phyloP scores from a whole-genome alignment of 2,113 vertebrate species.

The Colius striatus region DNA sequence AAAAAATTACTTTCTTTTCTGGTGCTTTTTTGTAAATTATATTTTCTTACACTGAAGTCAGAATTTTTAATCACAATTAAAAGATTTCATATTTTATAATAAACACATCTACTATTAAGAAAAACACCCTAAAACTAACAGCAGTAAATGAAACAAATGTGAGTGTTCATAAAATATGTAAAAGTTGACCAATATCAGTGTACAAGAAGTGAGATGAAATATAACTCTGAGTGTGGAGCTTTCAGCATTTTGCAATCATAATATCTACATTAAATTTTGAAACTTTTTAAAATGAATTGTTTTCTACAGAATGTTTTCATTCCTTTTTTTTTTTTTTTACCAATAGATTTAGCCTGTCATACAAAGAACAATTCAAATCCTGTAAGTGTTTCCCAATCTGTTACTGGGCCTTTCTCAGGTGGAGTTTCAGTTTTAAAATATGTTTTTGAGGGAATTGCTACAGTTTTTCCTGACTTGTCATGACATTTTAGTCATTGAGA shows the following conservation, averaged over 20 bases:
- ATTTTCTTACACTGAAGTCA: background rate
- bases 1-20: no score
- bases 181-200: background rate
- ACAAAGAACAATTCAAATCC: background rate
- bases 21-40: no score
- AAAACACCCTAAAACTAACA: background rate
- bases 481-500: conserved; percentile 63
- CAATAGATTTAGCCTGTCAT: background rate
- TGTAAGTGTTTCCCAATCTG: background rate
- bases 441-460: background rate
- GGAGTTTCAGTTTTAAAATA: conserved; percentile 55
- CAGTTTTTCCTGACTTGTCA: conserved; percentile 40
- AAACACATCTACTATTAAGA: background rate
- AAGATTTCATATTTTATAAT: background rate
- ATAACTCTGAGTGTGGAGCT: background rate
- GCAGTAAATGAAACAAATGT: background rate
- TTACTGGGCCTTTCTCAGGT: background rate
- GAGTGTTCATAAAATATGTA: background rate
- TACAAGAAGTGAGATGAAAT: background rate
- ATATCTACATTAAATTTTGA: background rate
- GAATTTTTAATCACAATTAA: background rate
- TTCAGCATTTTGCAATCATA: background rate
- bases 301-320: background rate
- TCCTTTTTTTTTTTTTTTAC: background rate
- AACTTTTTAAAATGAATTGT: background rate